Conservation (phyloP, 2,113 vertebrate genomes). For the Colistium nudipinnis region DNA sequence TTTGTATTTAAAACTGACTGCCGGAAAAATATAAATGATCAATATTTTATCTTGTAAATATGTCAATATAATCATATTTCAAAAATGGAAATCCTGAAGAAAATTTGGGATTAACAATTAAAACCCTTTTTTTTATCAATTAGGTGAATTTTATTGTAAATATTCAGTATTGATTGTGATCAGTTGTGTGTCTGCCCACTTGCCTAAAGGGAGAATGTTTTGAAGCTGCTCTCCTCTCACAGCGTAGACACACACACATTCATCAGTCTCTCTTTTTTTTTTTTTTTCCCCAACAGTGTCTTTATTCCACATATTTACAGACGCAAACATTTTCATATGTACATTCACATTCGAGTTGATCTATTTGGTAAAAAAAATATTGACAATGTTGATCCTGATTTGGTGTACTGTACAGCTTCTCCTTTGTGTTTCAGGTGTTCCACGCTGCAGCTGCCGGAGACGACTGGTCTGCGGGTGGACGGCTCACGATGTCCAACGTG, state of each 20-base stretch:
- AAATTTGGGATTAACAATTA: too few species aligned
- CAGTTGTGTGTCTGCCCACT: neutral
- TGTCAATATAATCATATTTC: too few species aligned
- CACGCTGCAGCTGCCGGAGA: neutral
- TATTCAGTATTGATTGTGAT: neutral
- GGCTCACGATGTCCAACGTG: neutral
- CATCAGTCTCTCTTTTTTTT: too few species aligned
- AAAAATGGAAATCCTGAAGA: too few species aligned
- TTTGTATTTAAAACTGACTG: too few species aligned
- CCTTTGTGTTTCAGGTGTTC: neutral
- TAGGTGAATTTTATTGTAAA: neutral
- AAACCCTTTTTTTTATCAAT: too few species aligned
- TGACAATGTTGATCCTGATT: neutral
- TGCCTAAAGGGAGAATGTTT: too few species aligned
- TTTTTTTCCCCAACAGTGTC: slow-evolving; percentile 14
- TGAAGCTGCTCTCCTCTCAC: too few species aligned
- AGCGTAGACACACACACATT: too few species aligned
- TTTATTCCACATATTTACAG: slow-evolving; percentile 75
- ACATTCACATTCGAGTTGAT: slow-evolving; percentile 69
- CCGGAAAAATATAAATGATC: too few species aligned
- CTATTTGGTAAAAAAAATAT: neutral
- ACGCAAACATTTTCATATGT: slow-evolving; percentile 50
- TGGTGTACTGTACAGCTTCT: neutral
- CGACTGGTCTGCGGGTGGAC: neutral
- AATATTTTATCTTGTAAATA: too few species aligned